Base-by-base conservation (phyloP, 2,888 invertebrate species). In the Esperia sulphurella region DNA sequence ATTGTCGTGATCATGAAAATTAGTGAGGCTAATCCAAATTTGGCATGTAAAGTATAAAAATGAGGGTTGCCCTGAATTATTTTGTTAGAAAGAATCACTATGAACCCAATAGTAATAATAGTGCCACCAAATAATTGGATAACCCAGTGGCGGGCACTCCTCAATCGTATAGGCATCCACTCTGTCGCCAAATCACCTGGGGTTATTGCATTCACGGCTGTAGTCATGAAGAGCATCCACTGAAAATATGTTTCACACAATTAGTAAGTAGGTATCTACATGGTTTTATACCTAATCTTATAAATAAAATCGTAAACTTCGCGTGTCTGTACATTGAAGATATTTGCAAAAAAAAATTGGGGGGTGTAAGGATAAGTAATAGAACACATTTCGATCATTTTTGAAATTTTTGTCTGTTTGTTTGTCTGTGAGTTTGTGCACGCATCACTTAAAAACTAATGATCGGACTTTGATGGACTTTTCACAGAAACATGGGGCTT, bases 131-230 rank as follows among this genome's bases (percentile, higher is more conserved):
- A 37, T 14, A 86, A 54, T 66, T 90, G 90, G 33, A 90, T 62
- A 2, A 90, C 71, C 90, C 90, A 90, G 61, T 90, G 90, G 31
- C 90, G 80, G 43, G 89, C 87, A 61, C 88, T 87, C 48, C 84
- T 69, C 33, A 88, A 64, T 41, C 87, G 68, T 60, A 89, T 82
- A 1, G 90, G 90, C 84, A 90, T 86, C 90, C 89, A 90, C 55
- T 88, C 88, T n/a, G 90, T 86, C 13, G 90, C 89, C 40, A 83
- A 63, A 55, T 90, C 90, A 14, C 89, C 89, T 5, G 90, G 88
- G 38, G 87, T 82, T 9, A 90, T 73, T 9, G 90, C 78, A 67
- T 90, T 90, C 31, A 90, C 71, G 14, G 89, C 90, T 41, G 86
- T 72, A 10, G 87, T 80, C 90, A 90, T 89, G 31, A 90, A 58